A percentile compares a stretch with the other conserved stretches of the same genome.
Conservation (phyloP, 2,797 vertebrate genomes). For the Macropodus opercularis region DNA sequence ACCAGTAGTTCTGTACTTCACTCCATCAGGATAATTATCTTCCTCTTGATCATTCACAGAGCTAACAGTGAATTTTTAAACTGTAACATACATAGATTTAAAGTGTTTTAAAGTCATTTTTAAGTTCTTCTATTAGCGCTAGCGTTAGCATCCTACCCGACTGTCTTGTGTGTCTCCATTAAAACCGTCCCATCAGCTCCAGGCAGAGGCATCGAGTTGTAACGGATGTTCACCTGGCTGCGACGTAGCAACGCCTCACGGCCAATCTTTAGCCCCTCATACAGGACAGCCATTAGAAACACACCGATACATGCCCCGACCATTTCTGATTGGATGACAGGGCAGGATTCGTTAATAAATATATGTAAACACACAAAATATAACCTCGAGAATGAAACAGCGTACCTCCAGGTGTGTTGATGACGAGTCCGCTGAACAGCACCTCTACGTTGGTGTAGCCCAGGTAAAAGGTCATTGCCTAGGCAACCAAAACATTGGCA, state of each 20-base stretch:
- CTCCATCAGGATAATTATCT: too few species aligned
- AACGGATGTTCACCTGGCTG: constrained; percentile 96
- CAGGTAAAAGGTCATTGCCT: constrained; percentile 96
- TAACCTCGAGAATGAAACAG: too few species aligned
- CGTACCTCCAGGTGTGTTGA: constrained; percentile 93
- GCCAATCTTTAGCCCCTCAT: constrained; percentile 95
- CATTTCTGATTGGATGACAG: constrained; percentile 86
- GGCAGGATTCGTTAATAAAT: too few species aligned
- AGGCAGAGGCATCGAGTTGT: constrained; percentile 97
- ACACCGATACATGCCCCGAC: constrained; percentile 91
- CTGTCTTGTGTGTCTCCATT: constrained; percentile 98
- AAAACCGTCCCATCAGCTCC: constrained; percentile 93
- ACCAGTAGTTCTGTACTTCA: too few species aligned
- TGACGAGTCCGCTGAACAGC: constrained; percentile 89
- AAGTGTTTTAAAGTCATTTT: too few species aligned
- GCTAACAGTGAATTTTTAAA: too few species aligned
- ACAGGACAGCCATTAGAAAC: constrained; percentile 92
- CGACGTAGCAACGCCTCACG: constrained; percentile 91
- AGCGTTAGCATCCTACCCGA: constrained; percentile 84
- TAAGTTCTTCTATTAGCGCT: not conserved
- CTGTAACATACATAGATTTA: too few species aligned
- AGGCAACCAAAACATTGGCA: constrained; percentile 46
- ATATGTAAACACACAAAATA: not conserved
- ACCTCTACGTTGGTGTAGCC: constrained; percentile 87
- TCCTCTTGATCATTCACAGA: too few species aligned